Evolutionary conservation across 1,140 invertebrate species (phyloP).

Genomic region (Kradibia gibbosae): DNA sequence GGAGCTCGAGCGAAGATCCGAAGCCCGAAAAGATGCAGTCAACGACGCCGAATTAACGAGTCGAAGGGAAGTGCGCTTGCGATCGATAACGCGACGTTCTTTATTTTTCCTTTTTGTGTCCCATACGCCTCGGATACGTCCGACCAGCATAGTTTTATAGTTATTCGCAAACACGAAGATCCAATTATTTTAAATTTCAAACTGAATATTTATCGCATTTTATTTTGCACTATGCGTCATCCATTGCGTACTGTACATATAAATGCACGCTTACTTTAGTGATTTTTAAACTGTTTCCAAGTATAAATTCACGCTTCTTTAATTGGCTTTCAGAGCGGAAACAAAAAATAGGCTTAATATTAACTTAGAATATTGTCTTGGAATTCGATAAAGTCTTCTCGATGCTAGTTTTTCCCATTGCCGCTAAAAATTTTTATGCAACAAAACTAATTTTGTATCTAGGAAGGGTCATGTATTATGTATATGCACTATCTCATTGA

Average conservation of each 20-base stretch:
- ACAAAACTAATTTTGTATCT: no score
- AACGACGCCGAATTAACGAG: slow-evolving; percentile 6
- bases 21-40: not conserved
- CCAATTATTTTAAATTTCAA: slow-evolving; percentile 6
- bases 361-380: not conserved
- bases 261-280: not conserved
- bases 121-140: not conserved
- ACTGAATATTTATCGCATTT: not conserved
- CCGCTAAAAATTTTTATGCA: no score
- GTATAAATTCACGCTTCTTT: not conserved
- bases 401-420: not conserved
- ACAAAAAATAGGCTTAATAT: not conserved
- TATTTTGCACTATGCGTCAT: not conserved
- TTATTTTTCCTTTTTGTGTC: not conserved
- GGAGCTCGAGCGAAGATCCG: not conserved
- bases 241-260: not conserved
- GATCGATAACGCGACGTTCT: not conserved
- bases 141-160: not conserved
- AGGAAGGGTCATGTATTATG: no score
- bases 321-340: not conserved
- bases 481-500: not conserved
- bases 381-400: not conserved
- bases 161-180: not conserved
- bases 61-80: not conserved
- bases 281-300: not conserved